These are phyloP conservation scores for Listronotus oregonensis DNA, from an alignment of 1,140 invertebrate species.

Conservation along the genomic window DNA sequence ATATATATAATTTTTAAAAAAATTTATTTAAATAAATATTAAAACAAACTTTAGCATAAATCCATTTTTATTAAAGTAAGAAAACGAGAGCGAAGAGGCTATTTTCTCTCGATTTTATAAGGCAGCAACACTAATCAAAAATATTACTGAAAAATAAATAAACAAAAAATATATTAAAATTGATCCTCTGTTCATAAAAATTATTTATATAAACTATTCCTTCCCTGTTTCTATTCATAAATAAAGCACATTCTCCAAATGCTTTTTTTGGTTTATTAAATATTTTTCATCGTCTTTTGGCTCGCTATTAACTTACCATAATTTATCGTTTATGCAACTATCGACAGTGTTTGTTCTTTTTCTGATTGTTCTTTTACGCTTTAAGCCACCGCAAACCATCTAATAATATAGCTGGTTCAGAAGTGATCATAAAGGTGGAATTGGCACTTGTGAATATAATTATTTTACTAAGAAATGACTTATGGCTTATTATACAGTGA, in stretches of 20 bases:
- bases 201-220: no score
- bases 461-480: slow-evolving; percentile 23
- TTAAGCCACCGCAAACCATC: slow-evolving; percentile 24
- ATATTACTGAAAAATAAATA: no score
- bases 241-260: slow-evolving; percentile 24
- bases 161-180: no score
- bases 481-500: no score
- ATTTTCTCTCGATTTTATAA: no score
- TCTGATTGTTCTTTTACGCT: slow-evolving; percentile 28
- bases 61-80: no score
- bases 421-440: slow-evolving; percentile 20
- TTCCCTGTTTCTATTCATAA: slow-evolving; percentile 17
- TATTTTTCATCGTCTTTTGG: slow-evolving; percentile 21
- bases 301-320: slow-evolving; percentile 3
- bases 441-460: slow-evolving; percentile 30
- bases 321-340: slow-evolving; percentile 16
- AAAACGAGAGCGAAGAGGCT: no score
- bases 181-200: no score
- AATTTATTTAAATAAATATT: no score
- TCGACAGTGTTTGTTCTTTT: slow-evolving; percentile 11
- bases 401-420: slow-evolving; percentile 16
- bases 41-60: no score
- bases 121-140: no score
- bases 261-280: slow-evolving; percentile 28
- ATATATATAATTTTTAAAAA: no score